Evolutionary conservation across 2,797 vertebrate genomes (phyloP).

Genomic region (Lemur catta): DNA sequence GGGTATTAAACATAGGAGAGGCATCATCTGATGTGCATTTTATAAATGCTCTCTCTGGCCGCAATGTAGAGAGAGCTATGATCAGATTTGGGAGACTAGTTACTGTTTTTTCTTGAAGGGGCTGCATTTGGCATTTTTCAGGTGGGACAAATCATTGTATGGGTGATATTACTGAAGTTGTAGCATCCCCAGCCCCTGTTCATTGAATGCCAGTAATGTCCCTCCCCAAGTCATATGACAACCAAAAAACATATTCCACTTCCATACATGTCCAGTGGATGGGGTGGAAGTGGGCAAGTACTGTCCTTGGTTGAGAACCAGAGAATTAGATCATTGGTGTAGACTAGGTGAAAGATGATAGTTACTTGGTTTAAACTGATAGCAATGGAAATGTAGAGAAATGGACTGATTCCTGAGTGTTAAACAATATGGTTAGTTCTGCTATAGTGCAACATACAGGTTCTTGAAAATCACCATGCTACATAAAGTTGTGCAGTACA

Average conservation of each 20-base stretch:
- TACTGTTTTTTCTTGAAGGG: constrained; percentile 27
- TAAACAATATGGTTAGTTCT: background rate
- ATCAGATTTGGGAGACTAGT: background rate
- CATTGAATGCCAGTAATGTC: background rate
- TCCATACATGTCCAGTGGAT: background rate
- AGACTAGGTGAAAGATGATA: background rate
- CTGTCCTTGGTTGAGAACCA: background rate
- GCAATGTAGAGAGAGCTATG: background rate
- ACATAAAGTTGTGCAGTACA: background rate
- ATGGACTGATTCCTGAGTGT: background rate
- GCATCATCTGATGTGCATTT: constrained; percentile 5
- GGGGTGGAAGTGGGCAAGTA: background rate
- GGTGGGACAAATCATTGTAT: background rate
- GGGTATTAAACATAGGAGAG: background rate
- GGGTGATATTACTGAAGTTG: background rate
- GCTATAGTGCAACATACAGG: background rate
- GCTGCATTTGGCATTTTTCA: background rate
- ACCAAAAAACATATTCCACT: background rate
- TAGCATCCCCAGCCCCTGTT: background rate
- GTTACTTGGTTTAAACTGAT: background rate
- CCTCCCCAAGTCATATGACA: background rate
- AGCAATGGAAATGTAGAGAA: constrained; percentile 4
- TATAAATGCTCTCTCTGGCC: background rate
- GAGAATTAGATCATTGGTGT: background rate
- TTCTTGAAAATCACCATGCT: background rate